Conservation (phyloP, 2,797 vertebrate species). For the Pristis pectinata region DNA sequence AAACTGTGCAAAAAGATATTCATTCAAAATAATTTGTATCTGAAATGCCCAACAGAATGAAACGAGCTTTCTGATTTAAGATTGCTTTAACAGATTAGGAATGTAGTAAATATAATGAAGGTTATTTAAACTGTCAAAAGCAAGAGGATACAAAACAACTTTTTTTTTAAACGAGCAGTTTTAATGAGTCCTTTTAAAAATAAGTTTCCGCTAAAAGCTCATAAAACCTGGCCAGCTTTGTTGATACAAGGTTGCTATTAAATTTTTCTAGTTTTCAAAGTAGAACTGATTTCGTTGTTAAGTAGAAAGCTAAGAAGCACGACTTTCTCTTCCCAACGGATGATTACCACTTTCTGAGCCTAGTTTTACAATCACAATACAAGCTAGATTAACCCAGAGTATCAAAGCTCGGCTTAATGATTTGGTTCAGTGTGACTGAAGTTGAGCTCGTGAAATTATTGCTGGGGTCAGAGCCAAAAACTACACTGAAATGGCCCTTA, state of each 20-base stretch:
- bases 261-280: slow-evolving; percentile 2
- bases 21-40: not conserved
- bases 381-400: not conserved
- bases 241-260: slow-evolving; percentile 25
- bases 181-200: slow-evolving; percentile 33
- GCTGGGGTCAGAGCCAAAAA: not conserved
- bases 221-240: slow-evolving; percentile 13
- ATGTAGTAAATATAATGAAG: not conserved
- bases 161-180: slow-evolving; percentile 13
- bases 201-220: slow-evolving; percentile 20
- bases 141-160: slow-evolving; percentile 15
- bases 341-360: not conserved
- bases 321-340: not conserved
- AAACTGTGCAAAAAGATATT: slow-evolving; percentile 17
- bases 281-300: not conserved
- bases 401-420: not conserved
- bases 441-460: not conserved
- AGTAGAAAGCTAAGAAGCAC: not conserved
- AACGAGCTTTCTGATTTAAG: not conserved
- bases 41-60: not conserved
- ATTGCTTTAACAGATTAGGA: not conserved
- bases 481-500: slow-evolving; percentile 1
- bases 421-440: not conserved
- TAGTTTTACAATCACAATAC: not conserved
- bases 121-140: slow-evolving; percentile 34